Percentiles rank a stretch among this genome's conserved stretches.
Evolutionary conservation across 1,140 invertebrate species (phyloP).

Genomic region (Bilobella aurantiaca): DNA sequence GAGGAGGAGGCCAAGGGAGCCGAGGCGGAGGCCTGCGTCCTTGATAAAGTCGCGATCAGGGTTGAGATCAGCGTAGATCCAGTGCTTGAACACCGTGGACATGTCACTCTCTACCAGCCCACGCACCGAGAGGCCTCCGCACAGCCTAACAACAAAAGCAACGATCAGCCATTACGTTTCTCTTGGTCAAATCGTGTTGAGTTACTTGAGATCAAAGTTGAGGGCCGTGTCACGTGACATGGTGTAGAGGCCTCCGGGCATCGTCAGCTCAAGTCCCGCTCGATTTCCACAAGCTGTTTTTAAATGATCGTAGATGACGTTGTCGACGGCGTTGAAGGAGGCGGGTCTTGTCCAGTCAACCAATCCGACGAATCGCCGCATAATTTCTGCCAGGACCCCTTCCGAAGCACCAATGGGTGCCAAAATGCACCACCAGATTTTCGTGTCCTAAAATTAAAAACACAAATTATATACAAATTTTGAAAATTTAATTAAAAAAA

Average conservation of each 20-base stretch:
- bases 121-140: not conserved
- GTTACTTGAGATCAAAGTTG: not conserved
- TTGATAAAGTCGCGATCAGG: not conserved
- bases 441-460: too few relatives aligned
- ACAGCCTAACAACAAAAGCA: not conserved
- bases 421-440: not conserved
- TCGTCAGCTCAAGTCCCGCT: not conserved
- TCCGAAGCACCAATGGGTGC: not conserved
- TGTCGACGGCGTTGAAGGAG: not conserved
- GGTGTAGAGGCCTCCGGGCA: not conserved
- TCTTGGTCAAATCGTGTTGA: not conserved
- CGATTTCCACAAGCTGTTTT: not conserved
- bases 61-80: not conserved
- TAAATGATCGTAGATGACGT: not conserved
- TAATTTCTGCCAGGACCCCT: not conserved
- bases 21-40: not conserved
- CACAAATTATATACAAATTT: not conserved
- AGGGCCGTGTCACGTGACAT: not conserved
- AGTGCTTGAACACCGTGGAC: not conserved
- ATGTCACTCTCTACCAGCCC: not conserved
- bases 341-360: not conserved
- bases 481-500: not conserved
- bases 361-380: not conserved
- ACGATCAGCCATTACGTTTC: not conserved
- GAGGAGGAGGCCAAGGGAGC: not conserved